Conservation (phyloP, 2,113 vertebrate genomes). For the Tangachromis dhanisi region DNA sequence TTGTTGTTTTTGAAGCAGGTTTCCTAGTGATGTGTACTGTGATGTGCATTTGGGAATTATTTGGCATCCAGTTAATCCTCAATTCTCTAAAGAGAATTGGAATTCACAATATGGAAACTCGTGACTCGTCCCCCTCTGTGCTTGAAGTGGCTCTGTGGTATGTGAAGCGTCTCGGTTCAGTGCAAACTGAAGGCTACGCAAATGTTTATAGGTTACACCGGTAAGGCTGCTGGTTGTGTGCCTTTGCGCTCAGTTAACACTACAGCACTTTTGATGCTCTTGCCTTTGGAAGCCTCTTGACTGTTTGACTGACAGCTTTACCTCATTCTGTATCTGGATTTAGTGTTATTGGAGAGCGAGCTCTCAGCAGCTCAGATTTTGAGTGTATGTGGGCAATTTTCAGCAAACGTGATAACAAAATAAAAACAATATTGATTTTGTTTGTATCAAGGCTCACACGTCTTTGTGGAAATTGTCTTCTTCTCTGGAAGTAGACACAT, state of each 20-base stretch:
- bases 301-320: background rate
- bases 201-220: background rate
- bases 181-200: background rate
- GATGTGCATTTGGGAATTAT: background rate
- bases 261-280: background rate
- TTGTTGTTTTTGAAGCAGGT: background rate
- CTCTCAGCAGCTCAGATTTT: background rate
- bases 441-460: background rate
- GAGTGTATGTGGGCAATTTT: background rate
- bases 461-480: background rate
- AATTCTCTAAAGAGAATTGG: background rate
- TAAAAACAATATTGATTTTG: background rate
- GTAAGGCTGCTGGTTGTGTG: background rate
- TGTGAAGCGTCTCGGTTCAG: background rate
- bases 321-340: background rate
- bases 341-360: background rate
- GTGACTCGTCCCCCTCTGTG: background rate
- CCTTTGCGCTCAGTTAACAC: background rate
- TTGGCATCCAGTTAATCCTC: background rate
- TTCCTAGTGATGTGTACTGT: background rate
- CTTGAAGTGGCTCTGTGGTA: background rate
- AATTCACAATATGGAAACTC: background rate
- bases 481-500: background rate
- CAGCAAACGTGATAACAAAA: background rate
- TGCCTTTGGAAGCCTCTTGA: background rate